A percentile compares a stretch with the other conserved stretches of the same genome.
These are phyloP conservation scores for Dendrolimus pini DNA, from an alignment of 2,888 invertebrate genomes.

Conservation along the genomic window DNA sequence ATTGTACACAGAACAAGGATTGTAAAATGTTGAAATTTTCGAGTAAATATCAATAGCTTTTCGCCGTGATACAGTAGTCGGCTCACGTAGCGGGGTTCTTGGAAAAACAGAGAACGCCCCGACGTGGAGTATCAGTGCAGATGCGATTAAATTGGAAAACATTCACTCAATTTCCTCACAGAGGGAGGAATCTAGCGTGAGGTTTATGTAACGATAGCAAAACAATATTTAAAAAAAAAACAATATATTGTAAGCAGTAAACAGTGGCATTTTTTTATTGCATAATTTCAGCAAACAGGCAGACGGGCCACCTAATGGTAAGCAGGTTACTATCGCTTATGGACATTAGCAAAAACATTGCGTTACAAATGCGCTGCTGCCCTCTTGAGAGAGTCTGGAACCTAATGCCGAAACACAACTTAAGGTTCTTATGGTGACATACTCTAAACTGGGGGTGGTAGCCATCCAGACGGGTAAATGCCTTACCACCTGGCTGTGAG, in stretches of 20 bases:
- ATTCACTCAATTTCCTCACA: slow-evolving; percentile 74
- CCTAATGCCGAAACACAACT: too few species aligned
- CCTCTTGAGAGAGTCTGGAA: too few species aligned
- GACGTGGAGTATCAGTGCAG: slow-evolving; percentile 49
- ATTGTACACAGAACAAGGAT: too few species aligned
- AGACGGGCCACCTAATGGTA: slow-evolving; percentile 2
- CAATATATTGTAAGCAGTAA: slow-evolving; percentile 7
- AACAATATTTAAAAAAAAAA: slow-evolving; percentile 8
- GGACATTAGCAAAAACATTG: too few species aligned
- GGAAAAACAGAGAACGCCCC: not conserved
- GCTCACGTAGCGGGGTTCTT: not conserved
- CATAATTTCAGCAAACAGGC: not conserved
- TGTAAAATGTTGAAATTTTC: too few species aligned
- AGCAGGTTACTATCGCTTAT: not conserved
- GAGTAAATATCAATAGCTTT: not conserved
- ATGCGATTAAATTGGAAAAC: slow-evolving; percentile 74
- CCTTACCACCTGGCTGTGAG: too few species aligned
- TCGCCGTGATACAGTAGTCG: not conserved
- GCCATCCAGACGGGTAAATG: too few species aligned
- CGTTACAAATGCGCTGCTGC: too few species aligned
- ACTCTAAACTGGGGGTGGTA: too few species aligned
- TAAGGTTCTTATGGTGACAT: too few species aligned
- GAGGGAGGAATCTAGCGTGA: slow-evolving; percentile 48
- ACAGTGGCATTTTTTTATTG: not conserved
- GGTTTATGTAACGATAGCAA: slow-evolving; percentile 28